Evolutionary conservation across 1,140 invertebrate species (phyloP), one percentile per base, ranked within the genome.

Genomic region (Drosophila seguyi): DNA sequence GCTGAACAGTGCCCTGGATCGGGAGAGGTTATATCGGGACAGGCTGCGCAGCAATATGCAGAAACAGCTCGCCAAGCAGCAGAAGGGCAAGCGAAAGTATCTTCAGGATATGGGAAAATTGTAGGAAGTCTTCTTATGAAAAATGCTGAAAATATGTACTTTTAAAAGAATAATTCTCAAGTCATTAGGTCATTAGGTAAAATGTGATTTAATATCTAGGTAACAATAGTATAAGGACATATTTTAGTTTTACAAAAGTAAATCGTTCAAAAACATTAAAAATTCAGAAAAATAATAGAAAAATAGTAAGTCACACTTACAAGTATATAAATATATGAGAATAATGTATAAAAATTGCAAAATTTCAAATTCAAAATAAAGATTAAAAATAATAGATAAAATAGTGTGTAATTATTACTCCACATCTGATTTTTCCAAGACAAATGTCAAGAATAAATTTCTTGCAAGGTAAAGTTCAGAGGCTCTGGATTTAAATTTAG

Each of bases 1-100:
- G 65, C 63, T 80, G 47, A 57, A 38, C 7, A 59, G 39, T 6
- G 75, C 79, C 44, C 20, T 87, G 18, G 52, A 76, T 50, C 72
- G 84, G 48, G 84, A 88, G 48, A 53, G 68, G 10, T 7, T 65
- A 60, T 88, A 84, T 36, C 60, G 84, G 14, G 84, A 88, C 61
- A 42, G 61, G 44, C 42, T 87, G 22, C 47, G 39, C 18, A 25
- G 22, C 71, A 79, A 65, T 55, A 87, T 87, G 83, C 58, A 63
- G 20, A 62, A 56, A 34, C 79, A 86, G 20, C 45, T 69, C 62
- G 57, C 66, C 39, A 83, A 62, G 60, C 66, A 62, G 41, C 71
- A 68, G 25, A 48, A 45, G n/a, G 52, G 22, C 20, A 63, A 61
- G 29, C 59, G 62, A 16, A 36, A 65, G 25, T 45, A 47, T 57